Base-by-base conservation (phyloP, 2,888 invertebrate genomes). In the Ophion slaviceki region DNA sequence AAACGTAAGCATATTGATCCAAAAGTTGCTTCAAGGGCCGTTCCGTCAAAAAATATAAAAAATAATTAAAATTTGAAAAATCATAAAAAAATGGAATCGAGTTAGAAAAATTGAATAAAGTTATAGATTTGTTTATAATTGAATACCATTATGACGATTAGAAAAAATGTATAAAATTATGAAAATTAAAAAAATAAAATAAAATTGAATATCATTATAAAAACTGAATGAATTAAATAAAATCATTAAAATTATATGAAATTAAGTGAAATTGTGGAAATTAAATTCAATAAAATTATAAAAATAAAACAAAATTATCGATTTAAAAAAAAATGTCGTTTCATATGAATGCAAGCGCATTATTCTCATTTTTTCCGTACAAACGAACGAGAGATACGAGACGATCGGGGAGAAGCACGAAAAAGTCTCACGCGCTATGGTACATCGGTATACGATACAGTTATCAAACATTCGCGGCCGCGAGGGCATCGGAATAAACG, bases 391-490 rank as follows among this genome's bases (percentile, higher is more conserved):
- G 24, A 70, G 59, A 68, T 68, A 61, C 7, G 71, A 79, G 71
- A 59, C 28, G 80, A 75, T 75, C 61, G 61, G 67, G 70, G 82
- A 59, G 77, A 4, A 80, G 85, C 62, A 82, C 76, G 80, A 86
- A 86, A 83, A 86, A 86, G 10, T 86, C 86, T 82, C 86, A 83
- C 86, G 77, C 45, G 47, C 62, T 20, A 7, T 40, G 45, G 17
- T 53, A 53, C n/a, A 45, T n/a, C 20, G n/a, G 32, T 40, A 68
- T 76, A 11, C 62, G 72, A 80, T 84, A 84, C 83, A 83, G 80
- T 86, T 87, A 87, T 87, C 83, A 61, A 82, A 81, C 83, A 86
- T 86, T 84, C 83, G 68, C 70, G 53, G n/a, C 57, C 78, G 77
- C 71, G 45, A 71, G 78, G 83, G 78, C 79, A 83, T 83, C 86